Conservation (phyloP, 2,113 vertebrate species). For the Trochalopteron elliotii region DNA sequence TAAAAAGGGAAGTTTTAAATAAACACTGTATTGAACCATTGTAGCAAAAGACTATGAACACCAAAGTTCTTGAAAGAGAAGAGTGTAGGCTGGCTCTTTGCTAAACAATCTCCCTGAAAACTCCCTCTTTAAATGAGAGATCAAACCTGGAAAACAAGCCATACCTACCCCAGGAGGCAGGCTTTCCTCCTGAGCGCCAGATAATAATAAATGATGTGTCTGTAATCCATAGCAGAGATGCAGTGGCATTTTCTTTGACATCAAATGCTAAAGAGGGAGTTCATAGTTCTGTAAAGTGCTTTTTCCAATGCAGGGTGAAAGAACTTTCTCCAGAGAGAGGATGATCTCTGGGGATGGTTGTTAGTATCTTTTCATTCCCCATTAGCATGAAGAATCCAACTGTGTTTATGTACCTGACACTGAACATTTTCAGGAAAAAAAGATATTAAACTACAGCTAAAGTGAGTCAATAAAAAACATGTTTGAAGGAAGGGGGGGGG, state of each 20-base stretch:
- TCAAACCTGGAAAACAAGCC: neutral
- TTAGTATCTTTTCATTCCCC: neutral
- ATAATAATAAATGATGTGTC: slow-evolving; percentile 51
- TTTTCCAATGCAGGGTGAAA: neutral
- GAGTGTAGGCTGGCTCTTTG: neutral
- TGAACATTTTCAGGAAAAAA: neutral
- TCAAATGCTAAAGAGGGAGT: neutral
- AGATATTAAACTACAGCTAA: neutral
- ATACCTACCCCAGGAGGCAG: neutral
- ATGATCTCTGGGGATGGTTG: neutral
- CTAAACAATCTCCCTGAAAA: neutral
- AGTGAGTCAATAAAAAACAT: neutral
- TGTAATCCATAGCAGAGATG: slow-evolving; percentile 53
- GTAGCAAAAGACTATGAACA: neutral
- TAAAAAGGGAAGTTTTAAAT: neutral
- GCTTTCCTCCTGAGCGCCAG: neutral
- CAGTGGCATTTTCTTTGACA: slow-evolving; percentile 36
- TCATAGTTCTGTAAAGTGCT: slow-evolving; percentile 15
- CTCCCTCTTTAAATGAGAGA: neutral
- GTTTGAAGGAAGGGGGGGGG: neutral
- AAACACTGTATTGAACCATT: neutral
- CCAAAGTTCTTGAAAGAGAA: neutral
- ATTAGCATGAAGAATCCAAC: neutral
- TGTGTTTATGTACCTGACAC: neutral
- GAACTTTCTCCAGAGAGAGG: neutral